Evolutionary conservation across 2,113 vertebrate species (phyloP), one percentile per base, ranked within the genome.

Genomic region (Climacteris rufus): DNA sequence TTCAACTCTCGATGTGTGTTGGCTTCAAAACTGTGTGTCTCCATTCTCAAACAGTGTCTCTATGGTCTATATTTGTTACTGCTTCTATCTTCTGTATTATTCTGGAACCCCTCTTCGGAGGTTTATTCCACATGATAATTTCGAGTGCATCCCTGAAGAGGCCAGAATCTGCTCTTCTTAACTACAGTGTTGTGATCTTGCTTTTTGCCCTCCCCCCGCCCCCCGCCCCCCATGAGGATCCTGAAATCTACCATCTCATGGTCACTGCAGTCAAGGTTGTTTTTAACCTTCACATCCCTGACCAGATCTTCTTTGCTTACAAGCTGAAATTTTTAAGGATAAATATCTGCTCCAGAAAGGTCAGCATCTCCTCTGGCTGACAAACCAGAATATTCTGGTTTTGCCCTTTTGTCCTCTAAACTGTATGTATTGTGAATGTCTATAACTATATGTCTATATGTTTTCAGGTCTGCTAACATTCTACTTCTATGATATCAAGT

Each of bases 341-440:
- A 75, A 40, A 83, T 1, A 31, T n/a, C 24, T 83, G 3, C 7
- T 57, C 5, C 4, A 61, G 52, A 87, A 70, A 75, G 39, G 7
- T 69, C 66, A 83, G 15, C 13, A 63, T 23, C 9, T 66, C 25
- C 18, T 57, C 30, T 57, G 20, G 5, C 9, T 54, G 50, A 28
- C 4, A 53, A 74, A 59, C 11, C 11, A 39, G 14, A 49, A 64
- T 53, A 39, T 69, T 50, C 35, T 39, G 15, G 8, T 6, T 79
- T 79, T 95, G 18, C 10, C 28, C 45, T 61, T 70, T 16, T 70
- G 45, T 80, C 40, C 13, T 61, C 52, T 54, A 21, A 84, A 66
- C 3, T 0, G 0, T 45, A 25, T 22, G 11, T 27, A 30, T 35
- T 42, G 8, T 33, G 40, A n/a, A 33, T 45, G 13, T 50, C 19